A percentile compares a stretch with the other conserved stretches of the same genome.
Conservation (phyloP, 2,797 vertebrate species). For the Acanthurus lineatus region DNA sequence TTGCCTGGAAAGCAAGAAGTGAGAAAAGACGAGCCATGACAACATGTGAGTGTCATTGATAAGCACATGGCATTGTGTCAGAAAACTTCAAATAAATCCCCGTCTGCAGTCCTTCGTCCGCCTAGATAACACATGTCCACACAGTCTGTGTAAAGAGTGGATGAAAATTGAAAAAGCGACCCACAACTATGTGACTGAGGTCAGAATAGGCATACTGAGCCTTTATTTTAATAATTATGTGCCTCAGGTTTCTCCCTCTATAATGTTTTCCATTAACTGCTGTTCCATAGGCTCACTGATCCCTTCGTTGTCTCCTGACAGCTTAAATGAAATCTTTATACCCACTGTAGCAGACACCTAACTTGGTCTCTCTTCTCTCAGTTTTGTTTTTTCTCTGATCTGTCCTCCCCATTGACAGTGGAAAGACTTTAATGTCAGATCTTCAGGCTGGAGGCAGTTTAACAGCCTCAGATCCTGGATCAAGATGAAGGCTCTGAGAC, state of each 20-base stretch:
- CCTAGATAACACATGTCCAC: conserved; percentile 21
- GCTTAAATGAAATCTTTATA: conserved; percentile 63
- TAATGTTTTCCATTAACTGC: conserved; percentile 73
- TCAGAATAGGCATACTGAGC: conserved; percentile 32
- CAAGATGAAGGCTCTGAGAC: conserved; percentile 16
- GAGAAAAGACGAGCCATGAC: conserved; percentile 29
- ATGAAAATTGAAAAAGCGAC: conserved; percentile 27
- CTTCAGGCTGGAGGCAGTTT: conserved; percentile 1
- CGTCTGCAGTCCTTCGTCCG: not conserved
- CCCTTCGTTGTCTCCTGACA: conserved; percentile 42
- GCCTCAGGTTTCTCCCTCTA: conserved; percentile 48
- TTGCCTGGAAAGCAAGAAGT: conserved; percentile 7
- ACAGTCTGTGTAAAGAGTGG: conserved; percentile 35
- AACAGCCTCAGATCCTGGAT: conserved; percentile 43
- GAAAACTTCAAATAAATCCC: conserved; percentile 34
- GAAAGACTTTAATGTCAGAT: conserved; percentile 42
- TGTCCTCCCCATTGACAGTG: conserved; percentile 19
- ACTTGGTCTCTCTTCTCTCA: conserved; percentile 4
- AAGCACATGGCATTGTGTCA: conserved; percentile 35
- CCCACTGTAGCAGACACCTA: conserved; percentile 39
- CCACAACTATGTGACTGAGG: conserved; percentile 34
- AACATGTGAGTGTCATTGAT: conserved; percentile 43
- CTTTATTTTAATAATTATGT: conserved; percentile 57
- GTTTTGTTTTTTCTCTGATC: conserved; percentile 16
- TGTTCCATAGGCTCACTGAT: conserved; percentile 61